Evolutionary conservation across 2,888 invertebrate genomes (phyloP).

Genomic region (Rotaria magnacalcarata): DNA sequence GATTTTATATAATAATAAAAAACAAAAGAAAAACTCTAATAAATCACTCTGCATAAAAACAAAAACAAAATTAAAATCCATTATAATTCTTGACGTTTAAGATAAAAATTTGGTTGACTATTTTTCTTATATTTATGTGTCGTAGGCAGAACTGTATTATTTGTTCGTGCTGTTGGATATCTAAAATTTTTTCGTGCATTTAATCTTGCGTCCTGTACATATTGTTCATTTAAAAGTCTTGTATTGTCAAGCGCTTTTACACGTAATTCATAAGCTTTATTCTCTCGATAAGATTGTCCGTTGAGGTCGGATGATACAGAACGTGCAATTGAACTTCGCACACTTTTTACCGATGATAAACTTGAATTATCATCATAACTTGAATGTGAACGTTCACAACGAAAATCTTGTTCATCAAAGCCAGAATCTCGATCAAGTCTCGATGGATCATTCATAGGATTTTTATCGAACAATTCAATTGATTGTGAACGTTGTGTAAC

Average conservation of each 20-base stretch:
- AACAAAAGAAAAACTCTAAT: too few relatives aligned
- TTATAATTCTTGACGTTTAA: background rate
- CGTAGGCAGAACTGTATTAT: background rate
- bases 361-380: background rate
- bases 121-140: background rate
- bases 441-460: background rate
- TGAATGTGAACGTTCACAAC: constrained; percentile 18
- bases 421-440: constrained; percentile 29
- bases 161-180: background rate
- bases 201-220: background rate
- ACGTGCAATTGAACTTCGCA: background rate
- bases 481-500: background rate
- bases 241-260: constrained; percentile 34
- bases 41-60: background rate
- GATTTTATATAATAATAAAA: too few relatives aligned
- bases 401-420: constrained; percentile 36
- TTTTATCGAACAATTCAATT: background rate
- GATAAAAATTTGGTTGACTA: background rate
- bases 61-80: background rate
- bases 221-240: background rate
- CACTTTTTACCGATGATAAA: background rate
- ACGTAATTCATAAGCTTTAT: constrained; percentile 45
- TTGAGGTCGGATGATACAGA: constrained; percentile 26
- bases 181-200: background rate
- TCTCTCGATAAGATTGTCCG: constrained; percentile 37